Percentiles rank a stretch among this genome's conserved stretches.
Conservation (phyloP, 2,888 invertebrate genomes). For the Corbicula japonica region DNA sequence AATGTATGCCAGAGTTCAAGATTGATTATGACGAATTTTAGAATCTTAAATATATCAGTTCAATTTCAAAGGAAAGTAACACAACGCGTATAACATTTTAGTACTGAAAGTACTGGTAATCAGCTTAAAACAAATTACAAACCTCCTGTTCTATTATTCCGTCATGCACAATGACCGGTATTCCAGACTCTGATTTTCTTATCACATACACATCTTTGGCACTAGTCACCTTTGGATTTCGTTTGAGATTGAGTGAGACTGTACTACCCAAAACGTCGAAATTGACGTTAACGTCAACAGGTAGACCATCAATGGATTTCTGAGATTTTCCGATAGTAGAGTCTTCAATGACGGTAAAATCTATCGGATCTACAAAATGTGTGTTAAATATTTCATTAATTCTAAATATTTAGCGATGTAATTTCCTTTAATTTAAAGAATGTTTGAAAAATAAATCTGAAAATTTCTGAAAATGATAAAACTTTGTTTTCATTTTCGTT, state of each 20-base stretch:
- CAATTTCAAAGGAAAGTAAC: no score
- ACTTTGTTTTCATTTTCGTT: no score
- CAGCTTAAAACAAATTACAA: not conserved
- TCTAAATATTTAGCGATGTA: no score
- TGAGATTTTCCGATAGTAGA: constrained; percentile 35
- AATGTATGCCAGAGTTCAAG: no score
- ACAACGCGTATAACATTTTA: not conserved
- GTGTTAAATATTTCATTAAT: no score
- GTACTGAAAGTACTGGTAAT: not conserved
- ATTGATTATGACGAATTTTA: no score
- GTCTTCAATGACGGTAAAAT: constrained; percentile 60
- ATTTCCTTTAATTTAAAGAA: no score
- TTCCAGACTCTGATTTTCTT: constrained; percentile 47
- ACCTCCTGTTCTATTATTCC: constrained; percentile 44
- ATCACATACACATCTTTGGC: constrained; percentile 52
- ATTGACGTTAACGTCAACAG: constrained; percentile 44
- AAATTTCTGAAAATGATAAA: no score
- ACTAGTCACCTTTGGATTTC: constrained; percentile 54
- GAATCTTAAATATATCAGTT: no score
- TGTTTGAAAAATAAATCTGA: no score
- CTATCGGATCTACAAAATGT: constrained; percentile 55
- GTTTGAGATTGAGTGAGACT: constrained; percentile 45
- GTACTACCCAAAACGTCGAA: constrained; percentile 50
- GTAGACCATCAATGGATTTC: constrained; percentile 59
- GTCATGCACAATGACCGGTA: constrained; percentile 50